Base-by-base conservation (phyloP, 1,140 invertebrate genomes). In the Neodiprion pinetum region DNA sequence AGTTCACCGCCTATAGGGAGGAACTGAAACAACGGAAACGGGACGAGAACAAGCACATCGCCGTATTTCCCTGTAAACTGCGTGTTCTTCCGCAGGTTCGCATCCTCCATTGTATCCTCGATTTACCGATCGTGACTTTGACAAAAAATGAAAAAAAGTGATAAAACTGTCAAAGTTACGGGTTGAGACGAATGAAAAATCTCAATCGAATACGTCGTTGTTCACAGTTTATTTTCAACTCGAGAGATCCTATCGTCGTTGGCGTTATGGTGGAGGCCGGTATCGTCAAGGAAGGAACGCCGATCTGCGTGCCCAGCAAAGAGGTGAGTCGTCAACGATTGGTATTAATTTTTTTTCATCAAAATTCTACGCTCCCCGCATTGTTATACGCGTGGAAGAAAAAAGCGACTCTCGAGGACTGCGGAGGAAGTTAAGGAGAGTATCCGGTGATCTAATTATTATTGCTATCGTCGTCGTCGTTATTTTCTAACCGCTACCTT, bases 1-100 rank as follows among this genome's bases (percentile, higher is more conserved):
- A 96, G 85, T 99, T 99, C 90, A 98, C 94, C 76, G 94, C 95
- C 17, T 99, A 98, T 87, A 91, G 96, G 72, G 97, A 99, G 72
- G 97, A 99, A 79, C 88, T 99, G n/a, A 97, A 95, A 83, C 92
- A 94, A 81, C 94, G 94, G 85, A 98, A 98, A 84, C 92, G 97
- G 12, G 96, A 99, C 78, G 96, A 99, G 85, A 95, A 97, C 89
- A 98, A 98, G 85, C 93, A 96, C 81, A 94, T 99, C 74, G 99
- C 98, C 12, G 97, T 99, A 23, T 99, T 99, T 89, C 99, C 99
- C 0, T 99, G 97, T 90, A 98, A 98, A 88, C 90, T 99, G 48
- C 94, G 91, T 80, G 91, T 96, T 72, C 82, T 96, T 53, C 95
- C 95, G 3, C 93, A 97, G 91, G 96, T 95, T 84, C 82, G 84